phyloP scores from a whole-genome alignment of 2,888 invertebrate genomes.

The Ennomos erosarius region DNA sequence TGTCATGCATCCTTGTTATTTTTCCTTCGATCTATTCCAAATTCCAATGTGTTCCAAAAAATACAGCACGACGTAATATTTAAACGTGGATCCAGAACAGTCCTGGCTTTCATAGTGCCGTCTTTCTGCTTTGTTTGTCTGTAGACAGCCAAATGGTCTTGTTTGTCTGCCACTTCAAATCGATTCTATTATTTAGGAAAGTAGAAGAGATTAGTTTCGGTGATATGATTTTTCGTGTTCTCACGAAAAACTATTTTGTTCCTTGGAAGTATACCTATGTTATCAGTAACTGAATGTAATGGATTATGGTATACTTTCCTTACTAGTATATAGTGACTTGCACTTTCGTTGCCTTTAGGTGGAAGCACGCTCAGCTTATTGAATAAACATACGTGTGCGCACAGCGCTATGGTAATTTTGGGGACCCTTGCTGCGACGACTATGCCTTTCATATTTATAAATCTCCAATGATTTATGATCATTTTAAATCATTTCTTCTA shows the following conservation, averaged over 20 bases:
- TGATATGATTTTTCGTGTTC: background rate
- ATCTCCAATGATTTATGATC: conserved; percentile 2
- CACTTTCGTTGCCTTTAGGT: conserved; percentile 46
- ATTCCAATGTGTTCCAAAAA: background rate
- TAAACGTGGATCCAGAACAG: conserved; percentile 1
- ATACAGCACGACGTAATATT: conserved; percentile 1
- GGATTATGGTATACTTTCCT: background rate
- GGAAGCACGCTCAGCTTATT: conserved; percentile 36
- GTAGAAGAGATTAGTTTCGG: background rate
- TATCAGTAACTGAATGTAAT: no score
- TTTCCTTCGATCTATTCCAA: background rate
- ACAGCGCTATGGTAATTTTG: conserved; percentile 44
- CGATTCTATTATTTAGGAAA: background rate
- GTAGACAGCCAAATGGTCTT: conserved; percentile 18
- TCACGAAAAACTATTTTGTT: no score
- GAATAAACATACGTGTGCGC: conserved; percentile 34
- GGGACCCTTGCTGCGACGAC: conserved; percentile 30
- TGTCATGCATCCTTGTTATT: no score
- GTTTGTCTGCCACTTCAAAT: conserved; percentile 19
- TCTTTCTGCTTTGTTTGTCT: conserved; percentile 14
- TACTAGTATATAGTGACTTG: conserved; percentile 46
- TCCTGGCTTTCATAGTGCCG: conserved; percentile 3
- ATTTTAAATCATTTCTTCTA: background rate
- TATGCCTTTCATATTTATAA: conserved; percentile 19
- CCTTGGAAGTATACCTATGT: no score